These are phyloP conservation scores for Chrysomela aeneicollis DNA, from an alignment of 2,888 invertebrate genomes.

Conservation along the genomic window DNA sequence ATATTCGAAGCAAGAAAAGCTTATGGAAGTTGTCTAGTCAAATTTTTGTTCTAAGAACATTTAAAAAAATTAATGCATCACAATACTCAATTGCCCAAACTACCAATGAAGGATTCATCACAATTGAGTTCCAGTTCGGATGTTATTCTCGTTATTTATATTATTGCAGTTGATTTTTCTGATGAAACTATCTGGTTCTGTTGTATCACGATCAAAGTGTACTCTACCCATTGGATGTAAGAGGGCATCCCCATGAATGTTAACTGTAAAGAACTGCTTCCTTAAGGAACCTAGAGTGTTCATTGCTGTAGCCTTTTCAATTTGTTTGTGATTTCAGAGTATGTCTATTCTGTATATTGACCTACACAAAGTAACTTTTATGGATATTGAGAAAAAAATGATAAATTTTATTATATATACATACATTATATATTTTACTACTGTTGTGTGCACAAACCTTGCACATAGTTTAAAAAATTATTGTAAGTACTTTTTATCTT, in stretches of 20 bases:
- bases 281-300: conserved; percentile 63
- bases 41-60: not conserved
- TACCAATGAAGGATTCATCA: not conserved
- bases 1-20: not conserved
- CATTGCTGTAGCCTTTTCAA: conserved; percentile 63
- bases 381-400: conserved; percentile 45
- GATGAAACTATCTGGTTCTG: conserved; percentile 18
- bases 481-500: conserved; percentile 32
- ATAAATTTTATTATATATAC: conserved; percentile 59
- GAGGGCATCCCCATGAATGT: conserved; percentile 40
- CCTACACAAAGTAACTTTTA: conserved; percentile 59
- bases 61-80: not conserved
- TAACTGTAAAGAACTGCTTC: conserved; percentile 59
- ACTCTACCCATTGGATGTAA: conserved; percentile 60
- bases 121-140: not conserved
- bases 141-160: not conserved
- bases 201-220: conserved; percentile 50
- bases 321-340: conserved; percentile 62
- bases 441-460: conserved; percentile 63
- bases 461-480: conserved; percentile 61
- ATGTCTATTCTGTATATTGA: conserved; percentile 61
- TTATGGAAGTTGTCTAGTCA: not conserved
- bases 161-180: conserved; percentile 13
- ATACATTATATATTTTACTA: conserved; percentile 61
- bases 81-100: not conserved